Conservation (phyloP, 2,888 invertebrate species). For the Melieria omissa region DNA sequence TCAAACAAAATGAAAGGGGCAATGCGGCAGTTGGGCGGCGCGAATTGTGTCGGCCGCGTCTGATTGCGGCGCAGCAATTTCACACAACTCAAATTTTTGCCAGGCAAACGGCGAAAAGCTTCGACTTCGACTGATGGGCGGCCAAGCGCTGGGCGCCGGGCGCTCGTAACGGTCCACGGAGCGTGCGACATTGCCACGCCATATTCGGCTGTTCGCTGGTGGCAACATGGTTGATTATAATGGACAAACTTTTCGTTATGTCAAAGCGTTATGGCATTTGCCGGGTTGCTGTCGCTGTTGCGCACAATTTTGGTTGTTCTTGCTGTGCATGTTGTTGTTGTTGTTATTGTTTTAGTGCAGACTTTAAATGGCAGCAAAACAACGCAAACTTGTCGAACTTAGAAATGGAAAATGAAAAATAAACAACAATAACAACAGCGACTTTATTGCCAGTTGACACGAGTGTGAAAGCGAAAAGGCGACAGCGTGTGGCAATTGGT, state of each 20-base stretch:
- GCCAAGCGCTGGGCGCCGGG: too few species aligned
- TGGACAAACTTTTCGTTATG: slow-evolving; percentile 6
- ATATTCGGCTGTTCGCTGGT: neutral
- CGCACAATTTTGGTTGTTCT: neutral
- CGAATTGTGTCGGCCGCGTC: too few species aligned
- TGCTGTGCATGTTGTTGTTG: neutral
- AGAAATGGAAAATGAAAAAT: neutral
- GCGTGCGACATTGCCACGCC: too few species aligned
- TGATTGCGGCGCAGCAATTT: too few species aligned
- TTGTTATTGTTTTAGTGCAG: neutral
- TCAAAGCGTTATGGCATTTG: slow-evolving; percentile 6
- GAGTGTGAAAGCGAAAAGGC: neutral
- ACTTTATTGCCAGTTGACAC: neutral
- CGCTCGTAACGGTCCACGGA: too few species aligned
- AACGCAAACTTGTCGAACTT: neutral
- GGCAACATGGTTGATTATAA: slow-evolving; percentile 1
- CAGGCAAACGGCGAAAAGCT: too few species aligned
- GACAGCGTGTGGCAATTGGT: neutral
- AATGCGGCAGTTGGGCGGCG: too few species aligned
- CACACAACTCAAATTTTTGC: too few species aligned
- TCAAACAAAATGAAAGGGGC: too few species aligned
- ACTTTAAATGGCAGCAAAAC: neutral
- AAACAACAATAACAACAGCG: neutral
- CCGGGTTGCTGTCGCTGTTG: neutral
- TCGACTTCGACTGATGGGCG: too few species aligned